Evolutionary conservation across 2,888 invertebrate genomes (phyloP).

Genomic region (Julus scanicus): DNA sequence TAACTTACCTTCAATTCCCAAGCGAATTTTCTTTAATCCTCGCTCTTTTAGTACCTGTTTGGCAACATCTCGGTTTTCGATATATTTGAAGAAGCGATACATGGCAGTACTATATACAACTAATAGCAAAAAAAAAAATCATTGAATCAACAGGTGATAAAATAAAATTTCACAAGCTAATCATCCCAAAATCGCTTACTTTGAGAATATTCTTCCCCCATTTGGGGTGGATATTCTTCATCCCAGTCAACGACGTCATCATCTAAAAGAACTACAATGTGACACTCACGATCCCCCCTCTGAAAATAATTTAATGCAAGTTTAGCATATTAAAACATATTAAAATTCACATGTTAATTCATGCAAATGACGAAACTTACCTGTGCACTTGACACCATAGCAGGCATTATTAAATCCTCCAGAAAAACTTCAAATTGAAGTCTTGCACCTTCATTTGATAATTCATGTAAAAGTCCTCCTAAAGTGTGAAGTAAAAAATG

Average conservation of each 20-base stretch:
- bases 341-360: not conserved
- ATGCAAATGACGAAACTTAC: constrained; percentile 61
- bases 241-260: constrained; percentile 99
- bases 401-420: constrained; percentile 92
- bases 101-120: constrained; percentile 94
- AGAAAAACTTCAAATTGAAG: constrained; percentile 96
- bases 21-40: constrained; percentile 96
- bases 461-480: constrained; percentile 94
- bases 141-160: not conserved
- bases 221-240: constrained; percentile 98
- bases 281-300: constrained; percentile 96
- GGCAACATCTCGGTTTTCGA: constrained; percentile 98
- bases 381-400: constrained; percentile 83
- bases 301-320: constrained; percentile 66
- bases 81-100: constrained; percentile 99
- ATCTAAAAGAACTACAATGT: constrained; percentile 94
- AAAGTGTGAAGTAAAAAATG: not conserved
- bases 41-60: constrained; percentile 97
- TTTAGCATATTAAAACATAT: not conserved
- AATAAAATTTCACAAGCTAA: not conserved
- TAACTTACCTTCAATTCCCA: constrained; percentile 87
- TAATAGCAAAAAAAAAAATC: constrained; percentile 63
- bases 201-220: constrained; percentile 99
- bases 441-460: constrained; percentile 99
- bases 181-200: constrained; percentile 69